Evolutionary conservation across 2,113 vertebrate species (phyloP).

Genomic region (Sinosuthora webbiana): DNA sequence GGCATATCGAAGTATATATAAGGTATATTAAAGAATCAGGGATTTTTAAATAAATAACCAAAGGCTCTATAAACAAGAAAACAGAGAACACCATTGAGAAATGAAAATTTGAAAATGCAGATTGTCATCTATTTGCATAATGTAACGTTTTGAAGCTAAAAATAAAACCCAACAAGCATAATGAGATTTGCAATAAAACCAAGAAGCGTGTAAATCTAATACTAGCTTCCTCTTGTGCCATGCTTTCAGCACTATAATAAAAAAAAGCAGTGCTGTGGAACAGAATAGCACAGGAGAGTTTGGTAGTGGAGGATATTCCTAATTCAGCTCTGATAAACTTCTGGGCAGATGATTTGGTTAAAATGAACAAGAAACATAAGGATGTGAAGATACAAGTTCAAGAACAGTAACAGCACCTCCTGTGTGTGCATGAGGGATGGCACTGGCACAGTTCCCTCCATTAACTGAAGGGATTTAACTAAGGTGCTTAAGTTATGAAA

Average conservation of each 20-base stretch:
- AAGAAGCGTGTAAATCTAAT: background rate
- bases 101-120: background rate
- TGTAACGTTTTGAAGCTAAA: background rate
- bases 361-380: background rate
- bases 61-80: background rate
- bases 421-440: background rate
- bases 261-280: background rate
- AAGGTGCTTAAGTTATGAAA: background rate
- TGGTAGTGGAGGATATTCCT: background rate
- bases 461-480: background rate
- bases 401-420: background rate
- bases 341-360: background rate
- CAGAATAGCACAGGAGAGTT: background rate
- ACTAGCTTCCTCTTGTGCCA: background rate
- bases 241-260: background rate
- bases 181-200: background rate
- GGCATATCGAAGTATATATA: background rate
- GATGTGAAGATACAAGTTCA: background rate
- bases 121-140: background rate
- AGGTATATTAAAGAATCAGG: background rate
- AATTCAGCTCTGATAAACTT: background rate
- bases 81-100: background rate
- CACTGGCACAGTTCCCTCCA: background rate
- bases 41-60: background rate
- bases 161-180: background rate